Conservation (phyloP, 2,797 vertebrate species). For the Buphagus erythrorhynchus region DNA sequence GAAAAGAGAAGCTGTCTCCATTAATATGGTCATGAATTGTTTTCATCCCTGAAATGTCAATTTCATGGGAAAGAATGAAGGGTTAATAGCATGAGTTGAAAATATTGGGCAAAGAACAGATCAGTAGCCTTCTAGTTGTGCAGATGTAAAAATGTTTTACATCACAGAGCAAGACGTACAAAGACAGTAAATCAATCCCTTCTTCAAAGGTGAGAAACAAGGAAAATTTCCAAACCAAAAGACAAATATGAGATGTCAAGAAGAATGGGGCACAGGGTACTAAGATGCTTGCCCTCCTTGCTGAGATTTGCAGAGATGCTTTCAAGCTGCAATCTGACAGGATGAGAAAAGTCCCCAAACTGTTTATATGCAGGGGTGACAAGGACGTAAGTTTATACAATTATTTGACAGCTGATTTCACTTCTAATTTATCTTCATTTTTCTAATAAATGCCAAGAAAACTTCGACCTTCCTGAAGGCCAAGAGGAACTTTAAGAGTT, state of each 20-base stretch:
- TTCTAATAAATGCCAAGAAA: background rate
- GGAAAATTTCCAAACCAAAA: background rate
- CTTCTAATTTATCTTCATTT: background rate
- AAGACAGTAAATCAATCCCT: background rate
- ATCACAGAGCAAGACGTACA: background rate
- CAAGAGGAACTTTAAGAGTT: background rate
- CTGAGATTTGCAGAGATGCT: background rate
- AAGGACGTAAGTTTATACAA: background rate
- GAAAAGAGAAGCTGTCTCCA: background rate
- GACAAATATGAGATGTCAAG: background rate
- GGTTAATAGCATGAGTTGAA: background rate
- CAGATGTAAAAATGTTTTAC: background rate
- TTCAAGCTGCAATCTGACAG: background rate
- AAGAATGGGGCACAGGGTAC: background rate
- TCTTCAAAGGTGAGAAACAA: background rate
- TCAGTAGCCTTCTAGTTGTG: background rate
- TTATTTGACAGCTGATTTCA: background rate
- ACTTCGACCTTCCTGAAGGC: background rate
- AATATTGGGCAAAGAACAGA: background rate
- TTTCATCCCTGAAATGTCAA: background rate
- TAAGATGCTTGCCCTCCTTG: background rate
- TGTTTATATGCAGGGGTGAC: background rate
- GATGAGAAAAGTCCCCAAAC: background rate
- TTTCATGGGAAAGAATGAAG: background rate
- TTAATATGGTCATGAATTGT: background rate